Evolutionary conservation across 2,888 invertebrate genomes (phyloP), one percentile per base, ranked within the genome.

Genomic region (Catocala sponsa): DNA sequence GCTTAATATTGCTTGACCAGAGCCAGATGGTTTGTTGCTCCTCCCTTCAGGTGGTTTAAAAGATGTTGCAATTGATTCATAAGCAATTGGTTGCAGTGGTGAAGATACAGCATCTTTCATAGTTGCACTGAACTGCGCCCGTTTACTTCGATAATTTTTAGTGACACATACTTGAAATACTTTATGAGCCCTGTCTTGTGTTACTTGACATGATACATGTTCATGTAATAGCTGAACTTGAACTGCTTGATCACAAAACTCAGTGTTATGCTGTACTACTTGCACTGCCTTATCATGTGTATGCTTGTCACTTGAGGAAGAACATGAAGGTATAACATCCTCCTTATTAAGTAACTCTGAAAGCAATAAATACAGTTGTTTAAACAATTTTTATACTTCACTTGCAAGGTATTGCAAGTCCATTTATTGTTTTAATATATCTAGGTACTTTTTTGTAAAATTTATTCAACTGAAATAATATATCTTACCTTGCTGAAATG

Each of bases 101-200:
- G 13, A 13, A 13, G 5, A 46, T 46, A 46, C 5, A 7, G 5
- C 13, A 46, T 46, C 12, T 13, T 13, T 46, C 6, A 46, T 5
- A 46, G 13, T 0, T 46, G 46, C 13, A 12, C 13, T 46, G n/a
- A 46, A 46, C n/a, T 46, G 46, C 6, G 13, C 46, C 46, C 6
- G 12, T 15, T 46, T 46, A 46, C 12, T 46, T 46, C 46, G n/a
- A 46, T 46, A 46, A 15, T 46, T 12, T 46, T 46, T 46, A 4
- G 9, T 13, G n/a, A 46, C 12, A 13, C n/a, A 12, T 13, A 46
- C 46, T 46, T 46, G 46, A 13, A n/a, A 6, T 5, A 46, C 13
- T 9, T 46, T 46, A 5, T 46, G 46, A 46, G 12, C 46, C n/a
- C 12, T 1, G 7, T 13, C 2, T 46, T 5, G 46, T n/a, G 15